Conservation (phyloP, 2,888 invertebrate species). For the Chrysomela aeneicollis region DNA sequence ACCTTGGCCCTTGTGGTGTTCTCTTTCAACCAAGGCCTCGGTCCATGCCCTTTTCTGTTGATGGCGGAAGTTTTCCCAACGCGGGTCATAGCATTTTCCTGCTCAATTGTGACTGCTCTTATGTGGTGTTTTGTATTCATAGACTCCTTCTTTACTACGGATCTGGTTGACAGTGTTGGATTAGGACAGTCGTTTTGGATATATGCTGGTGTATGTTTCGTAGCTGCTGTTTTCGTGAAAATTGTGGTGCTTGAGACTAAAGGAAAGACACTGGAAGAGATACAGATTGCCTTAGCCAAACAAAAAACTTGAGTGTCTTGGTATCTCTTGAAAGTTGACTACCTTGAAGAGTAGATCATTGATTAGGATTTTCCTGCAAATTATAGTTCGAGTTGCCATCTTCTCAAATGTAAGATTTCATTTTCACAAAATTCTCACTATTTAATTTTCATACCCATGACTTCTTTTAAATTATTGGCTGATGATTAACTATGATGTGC, state of each 20-base stretch:
- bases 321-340: no score
- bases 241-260: slow-evolving; percentile 39
- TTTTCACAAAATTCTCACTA: no score
- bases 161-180: slow-evolving; percentile 37
- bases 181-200: slow-evolving; percentile 45
- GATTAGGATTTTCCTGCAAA: no score
- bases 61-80: slow-evolving; percentile 83
- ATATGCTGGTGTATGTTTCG: slow-evolving; percentile 39
- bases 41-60: slow-evolving; percentile 82
- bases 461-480: no score
- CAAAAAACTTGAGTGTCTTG: neutral
- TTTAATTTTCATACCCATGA: no score
- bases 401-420: no score
- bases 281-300: slow-evolving; percentile 21
- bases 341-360: no score
- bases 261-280: slow-evolving; percentile 28
- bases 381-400: no score
- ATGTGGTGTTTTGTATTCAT: neutral
- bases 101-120: neutral
- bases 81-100: slow-evolving; percentile 63
- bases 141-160: slow-evolving; percentile 31
- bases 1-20: slow-evolving; percentile 61
- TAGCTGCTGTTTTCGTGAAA: slow-evolving; percentile 39
- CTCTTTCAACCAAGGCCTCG: slow-evolving; percentile 73
- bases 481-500: no score